phyloP scores from a whole-genome alignment of 2,113 vertebrate species.

The Arvicanthis niloticus region DNA sequence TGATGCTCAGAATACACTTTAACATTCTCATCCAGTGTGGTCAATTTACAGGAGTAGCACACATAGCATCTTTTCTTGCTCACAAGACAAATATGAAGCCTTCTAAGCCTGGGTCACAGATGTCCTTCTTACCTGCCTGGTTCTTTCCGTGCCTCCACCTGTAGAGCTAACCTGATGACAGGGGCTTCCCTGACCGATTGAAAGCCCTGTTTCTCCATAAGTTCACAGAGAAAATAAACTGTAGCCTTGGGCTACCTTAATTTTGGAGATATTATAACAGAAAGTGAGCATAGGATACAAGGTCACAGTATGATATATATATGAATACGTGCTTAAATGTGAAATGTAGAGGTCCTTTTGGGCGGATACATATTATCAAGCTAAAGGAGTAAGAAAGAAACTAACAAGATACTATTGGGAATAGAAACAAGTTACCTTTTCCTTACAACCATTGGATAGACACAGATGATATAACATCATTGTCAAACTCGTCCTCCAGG shows the following conservation, averaged over 20 bases:
- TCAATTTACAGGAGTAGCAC: conserved; percentile 43
- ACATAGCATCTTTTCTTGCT: conserved; percentile 57
- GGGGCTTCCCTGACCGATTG: conserved; percentile 30
- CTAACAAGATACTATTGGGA: background rate
- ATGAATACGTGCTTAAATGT: background rate
- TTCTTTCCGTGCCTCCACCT: conserved; percentile 67
- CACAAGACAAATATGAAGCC: conserved; percentile 50
- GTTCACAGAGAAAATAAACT: background rate
- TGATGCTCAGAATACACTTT: background rate
- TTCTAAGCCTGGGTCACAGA: conserved; percentile 43
- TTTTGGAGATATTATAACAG: background rate
- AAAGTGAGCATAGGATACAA: background rate
- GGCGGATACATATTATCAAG: background rate
- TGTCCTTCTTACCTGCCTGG: conserved; percentile 36
- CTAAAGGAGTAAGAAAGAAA: conserved; percentile 10
- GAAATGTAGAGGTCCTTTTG: background rate
- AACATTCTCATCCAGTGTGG: conserved; percentile 1
- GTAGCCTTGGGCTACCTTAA: background rate
- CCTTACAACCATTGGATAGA: background rate
- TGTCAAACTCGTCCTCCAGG: background rate
- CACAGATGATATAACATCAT: background rate
- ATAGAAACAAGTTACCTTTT: background rate
- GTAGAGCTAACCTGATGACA: conserved; percentile 19
- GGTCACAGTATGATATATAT: background rate
- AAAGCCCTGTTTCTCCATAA: background rate